Evolutionary conservation across 1,140 invertebrate species (phyloP).

Genomic region (Drosophila neocordata): DNA sequence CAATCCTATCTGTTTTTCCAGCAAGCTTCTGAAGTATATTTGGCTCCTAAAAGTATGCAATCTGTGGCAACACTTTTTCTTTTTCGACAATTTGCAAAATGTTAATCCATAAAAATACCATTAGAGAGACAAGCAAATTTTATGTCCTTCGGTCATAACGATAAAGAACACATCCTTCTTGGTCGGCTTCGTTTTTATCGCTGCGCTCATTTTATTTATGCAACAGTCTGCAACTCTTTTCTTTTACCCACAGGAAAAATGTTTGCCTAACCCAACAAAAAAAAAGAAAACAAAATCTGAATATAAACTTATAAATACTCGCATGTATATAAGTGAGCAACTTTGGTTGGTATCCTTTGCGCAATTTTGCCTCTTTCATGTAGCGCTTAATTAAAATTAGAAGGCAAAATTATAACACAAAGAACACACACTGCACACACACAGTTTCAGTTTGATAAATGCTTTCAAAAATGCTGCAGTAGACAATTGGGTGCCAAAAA

Average conservation of each 20-base stretch:
- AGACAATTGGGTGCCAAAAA: constrained; percentile 44
- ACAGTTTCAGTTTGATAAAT: not conserved
- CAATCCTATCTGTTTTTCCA: too few relatives aligned
- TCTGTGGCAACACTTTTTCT: not conserved
- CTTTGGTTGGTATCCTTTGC: constrained; percentile 21
- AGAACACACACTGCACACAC: not conserved
- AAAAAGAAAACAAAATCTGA: not conserved
- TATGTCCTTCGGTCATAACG: constrained; percentile 38
- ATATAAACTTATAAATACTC: not conserved
- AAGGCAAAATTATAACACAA: constrained; percentile 2
- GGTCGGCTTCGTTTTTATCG: constrained; percentile 51
- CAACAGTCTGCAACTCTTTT: constrained; percentile 49
- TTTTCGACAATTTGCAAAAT: constrained; percentile 40
- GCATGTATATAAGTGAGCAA: constrained; percentile 9
- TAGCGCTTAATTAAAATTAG: constrained; percentile 59
- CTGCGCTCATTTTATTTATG: constrained; percentile 65
- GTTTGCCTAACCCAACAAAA: constrained; percentile 20
- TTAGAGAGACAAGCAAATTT: constrained; percentile 50
- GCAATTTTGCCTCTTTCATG: constrained; percentile 18
- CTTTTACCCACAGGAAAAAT: constrained; percentile 2
- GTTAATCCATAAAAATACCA: constrained; percentile 50
- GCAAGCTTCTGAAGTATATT: too few relatives aligned
- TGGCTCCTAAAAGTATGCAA: too few relatives aligned
- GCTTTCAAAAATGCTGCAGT: constrained; percentile 31
- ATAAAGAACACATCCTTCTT: constrained; percentile 6